Base-by-base conservation (phyloP, 2,797 vertebrate species). In the Triplophysa bombifrons region DNA sequence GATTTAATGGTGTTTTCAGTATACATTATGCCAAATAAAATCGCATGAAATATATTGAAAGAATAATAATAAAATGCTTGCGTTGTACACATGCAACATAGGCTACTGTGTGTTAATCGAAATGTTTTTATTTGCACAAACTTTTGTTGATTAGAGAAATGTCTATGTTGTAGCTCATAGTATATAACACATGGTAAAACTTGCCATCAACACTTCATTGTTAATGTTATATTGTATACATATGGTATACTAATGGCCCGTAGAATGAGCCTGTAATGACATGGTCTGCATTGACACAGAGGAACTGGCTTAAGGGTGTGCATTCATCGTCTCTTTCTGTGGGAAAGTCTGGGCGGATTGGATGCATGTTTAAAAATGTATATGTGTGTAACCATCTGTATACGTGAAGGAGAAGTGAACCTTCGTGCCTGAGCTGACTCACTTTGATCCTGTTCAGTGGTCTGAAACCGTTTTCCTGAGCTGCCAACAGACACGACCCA, bases 391-490 rank as follows among this genome's bases (percentile, higher is more conserved):
- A 74, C 64, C 67, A 48, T 70, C 68, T 70, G 80, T 68, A 72
- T 67, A 30, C 75, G 41, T 8, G 63, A 83, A 83, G 61, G 66
- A 72, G 70, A 85, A 84, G 63, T 60, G 74, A 85, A 80, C 69
- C 66, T 61, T 83, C 82, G 60, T 81, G 61, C 65, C 50, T 71
- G 60, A 72, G 76, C 78, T 74, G 56, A 53, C 66, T 60, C 16
- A 25, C 82, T 85, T 85, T 86, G 85, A 87, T 85, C 84, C 77
- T 80, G 80, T 84, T 76, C 77, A 82, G 69, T 67, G 82, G 82
- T 82, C 80, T 84, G 83, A 81, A 84, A 83, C 81, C 64, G 50
- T 78, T 82, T 72, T 80, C 41, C 38, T 79, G 71, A 71, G 68
- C 55, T 81, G 75, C 82, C 72, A 72, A 75, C 74, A 73, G 81